Evolutionary conservation across 1,140 invertebrate genomes (phyloP), one percentile per base, ranked within the genome.

Genomic region (Drosophila ananassae): DNA sequence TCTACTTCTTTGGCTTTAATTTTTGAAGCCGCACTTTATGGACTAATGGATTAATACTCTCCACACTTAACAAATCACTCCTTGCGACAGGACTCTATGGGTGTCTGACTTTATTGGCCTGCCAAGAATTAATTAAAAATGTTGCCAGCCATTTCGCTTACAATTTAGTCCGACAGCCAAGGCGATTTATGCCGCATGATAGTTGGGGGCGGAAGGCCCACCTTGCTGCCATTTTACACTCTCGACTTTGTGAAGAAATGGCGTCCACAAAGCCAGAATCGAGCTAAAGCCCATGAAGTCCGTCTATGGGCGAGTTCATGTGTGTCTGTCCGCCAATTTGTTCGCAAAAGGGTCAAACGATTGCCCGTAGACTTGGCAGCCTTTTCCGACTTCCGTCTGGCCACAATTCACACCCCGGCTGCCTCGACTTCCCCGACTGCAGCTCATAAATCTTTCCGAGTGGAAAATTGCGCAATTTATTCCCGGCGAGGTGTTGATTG

Each of bases 381-480:
- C 51, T 41, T 41, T 44, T 67, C 25, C 67, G 60, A 41, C 71
- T 79, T 67, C 37, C 24, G 24, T 52, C 8, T 32, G 37, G 24
- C 41, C 47, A 57, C 78, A 77, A 64, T 73, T 80, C 81, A 55
- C 67, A 73, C 77, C 48, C 17, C 1, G 17, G 17, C 1, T 17
- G 17, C 17, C 1, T 37, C 9, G 1, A 28, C 25, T 5, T 0
- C 3, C 12, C 37, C 47, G 34, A 47, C 61, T 73, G 46, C 66
- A 48, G 80, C 63, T 78, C 78, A 87, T 81, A 87, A 87, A 87
- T 87, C 63, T 63, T 9, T 13, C 52, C 54, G 55, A 57, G 60
- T 63, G 77, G 62, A 73, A 84, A 85, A 85, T 79, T 84, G 62
- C 81, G 73, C 54, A 73, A 82, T 82, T 81, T 79, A 76, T 60